Base-by-base conservation (phyloP, 2,113 vertebrate species). In the Apeltes quadracus region DNA sequence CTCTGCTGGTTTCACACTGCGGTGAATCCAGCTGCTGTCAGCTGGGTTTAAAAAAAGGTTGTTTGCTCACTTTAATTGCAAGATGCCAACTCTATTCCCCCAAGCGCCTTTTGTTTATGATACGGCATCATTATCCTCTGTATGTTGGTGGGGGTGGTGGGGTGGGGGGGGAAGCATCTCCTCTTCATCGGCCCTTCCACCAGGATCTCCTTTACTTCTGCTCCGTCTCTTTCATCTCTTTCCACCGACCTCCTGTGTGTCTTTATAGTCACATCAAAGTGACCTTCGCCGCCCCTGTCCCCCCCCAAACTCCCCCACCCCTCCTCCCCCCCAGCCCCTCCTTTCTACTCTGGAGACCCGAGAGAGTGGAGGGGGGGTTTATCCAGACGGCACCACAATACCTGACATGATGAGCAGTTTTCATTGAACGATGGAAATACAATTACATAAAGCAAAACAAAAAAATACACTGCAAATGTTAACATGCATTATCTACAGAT, bases 211-310 rank as follows among this genome's bases (percentile, higher is more conserved):
- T 88, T 82, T 82, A 79, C 84, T 79, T 76, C 66, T 72, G 59
- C 80, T 84, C 68, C 1, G 41, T 46, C 78, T 57, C 87, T 88
- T 91, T 91, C 87, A 90, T 91, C 83, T 88, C 75, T 32, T 81
- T 88, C 84, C 84, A 82, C 87, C 46, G 84, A 83, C 83, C 87
- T 76, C 79, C 87, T 87, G 84, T 74, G 85, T 41, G 78, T 82
- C 90, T 90, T 88, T 91, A 91, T 81, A 88, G 90, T 82, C 89
- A 89, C 89, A 88, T 92, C 87, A 90, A 90, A 90, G 89, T 88
- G 89, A 90, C 90, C 89, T 89, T 85, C 66, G 67, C 75, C 65
- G 29, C 34, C 69, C 34, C 46, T 4, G 56, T 43, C 55, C 29
- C 75, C 80, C 36, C 64, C 65, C 34, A 55, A 83, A 59, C 6